Conservation (phyloP, 2,888 invertebrate genomes). For the Agapetus fuscipes region DNA sequence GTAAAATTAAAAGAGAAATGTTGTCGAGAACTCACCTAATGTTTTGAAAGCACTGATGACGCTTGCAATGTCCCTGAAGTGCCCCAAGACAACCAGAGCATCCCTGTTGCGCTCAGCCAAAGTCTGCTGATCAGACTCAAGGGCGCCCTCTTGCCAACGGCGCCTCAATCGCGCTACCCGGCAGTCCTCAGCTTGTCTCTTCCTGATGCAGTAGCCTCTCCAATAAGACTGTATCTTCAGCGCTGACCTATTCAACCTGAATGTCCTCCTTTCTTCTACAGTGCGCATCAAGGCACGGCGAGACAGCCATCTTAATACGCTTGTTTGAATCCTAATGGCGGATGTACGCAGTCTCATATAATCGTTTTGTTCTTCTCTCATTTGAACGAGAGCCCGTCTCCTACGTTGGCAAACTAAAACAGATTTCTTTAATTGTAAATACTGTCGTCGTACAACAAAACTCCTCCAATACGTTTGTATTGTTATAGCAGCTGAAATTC, state of each 20-base stretch:
- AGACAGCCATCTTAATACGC: conserved; percentile 19
- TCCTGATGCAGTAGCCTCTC: conserved; percentile 40
- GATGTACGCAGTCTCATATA: conserved; percentile 15
- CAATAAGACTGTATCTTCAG: conserved; percentile 45
- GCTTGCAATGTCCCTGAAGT: conserved; percentile 22
- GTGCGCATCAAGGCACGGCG: too few relatives aligned
- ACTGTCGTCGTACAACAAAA: conserved; percentile 16
- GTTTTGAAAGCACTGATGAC: conserved; percentile 33
- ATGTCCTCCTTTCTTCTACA: too few relatives aligned
- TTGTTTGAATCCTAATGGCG: conserved; percentile 22
- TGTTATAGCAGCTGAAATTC: conserved; percentile 8
- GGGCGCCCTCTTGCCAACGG: conserved; percentile 36
- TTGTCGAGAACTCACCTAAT: conserved; percentile 28
- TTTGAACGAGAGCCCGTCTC: conserved; percentile 7
- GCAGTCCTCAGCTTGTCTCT: conserved; percentile 24
- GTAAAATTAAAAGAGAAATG: too few relatives aligned
- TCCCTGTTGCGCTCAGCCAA: conserved; percentile 36
- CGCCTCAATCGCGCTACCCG: conserved; percentile 30
- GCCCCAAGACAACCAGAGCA: conserved; percentile 34
- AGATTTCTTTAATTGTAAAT: conserved; percentile 19
- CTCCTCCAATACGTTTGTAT: conserved; percentile 10
- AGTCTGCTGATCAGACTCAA: conserved; percentile 32
- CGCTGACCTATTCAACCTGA: too few relatives aligned
- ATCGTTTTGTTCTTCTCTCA: conserved; percentile 6
- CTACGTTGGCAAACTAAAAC: conserved; percentile 15